phyloP scores from a whole-genome alignment of 23 tunicate species.

The Botrylloides violaceus region DNA sequence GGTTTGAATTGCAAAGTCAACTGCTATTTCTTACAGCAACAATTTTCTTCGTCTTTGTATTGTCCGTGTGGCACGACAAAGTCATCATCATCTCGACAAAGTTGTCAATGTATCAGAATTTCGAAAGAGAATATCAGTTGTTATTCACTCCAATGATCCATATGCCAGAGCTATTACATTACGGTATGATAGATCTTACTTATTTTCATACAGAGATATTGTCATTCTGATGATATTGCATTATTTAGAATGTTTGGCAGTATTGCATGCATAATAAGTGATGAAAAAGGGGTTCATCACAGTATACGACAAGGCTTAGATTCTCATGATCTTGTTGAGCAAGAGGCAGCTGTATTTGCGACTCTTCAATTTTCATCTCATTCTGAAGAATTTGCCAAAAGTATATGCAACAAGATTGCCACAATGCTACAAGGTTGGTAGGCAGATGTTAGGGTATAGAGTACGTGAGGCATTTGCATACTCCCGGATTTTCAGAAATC shows the following conservation, averaged over 20 bases:
- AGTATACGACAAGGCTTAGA: slow-evolving; percentile 80
- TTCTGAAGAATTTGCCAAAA: slow-evolving; percentile 77
- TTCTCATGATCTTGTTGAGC: slow-evolving; percentile 92
- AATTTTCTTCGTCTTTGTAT: slow-evolving; percentile 78
- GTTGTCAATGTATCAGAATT: slow-evolving; percentile 71
- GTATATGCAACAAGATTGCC: slow-evolving; percentile 85
- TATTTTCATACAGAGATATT: neutral
- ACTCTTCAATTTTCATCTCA: slow-evolving; percentile 85
- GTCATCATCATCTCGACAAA: slow-evolving; percentile 78
- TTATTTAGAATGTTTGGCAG: slow-evolving; percentile 84
- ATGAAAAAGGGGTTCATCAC: slow-evolving; percentile 89
- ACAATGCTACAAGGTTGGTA: slow-evolving; percentile 71
- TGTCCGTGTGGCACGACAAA: slow-evolving; percentile 85
- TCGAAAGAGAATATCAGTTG: slow-evolving; percentile 58
- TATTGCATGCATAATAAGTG: slow-evolving; percentile 75
- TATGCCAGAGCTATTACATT: slow-evolving; percentile 87
- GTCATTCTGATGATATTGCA: neutral
- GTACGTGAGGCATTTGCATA: neutral
- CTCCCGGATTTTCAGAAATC: neutral
- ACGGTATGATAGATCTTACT: slow-evolving; percentile 25
- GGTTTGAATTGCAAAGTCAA: neutral
- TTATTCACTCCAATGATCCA: slow-evolving; percentile 88
- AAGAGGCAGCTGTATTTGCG: slow-evolving; percentile 90
- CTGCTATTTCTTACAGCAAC: slow-evolving; percentile 34
- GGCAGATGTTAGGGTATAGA: neutral